phyloP scores from a whole-genome alignment of 1,140 invertebrate genomes.

The Temnothorax curvispinosus region DNA sequence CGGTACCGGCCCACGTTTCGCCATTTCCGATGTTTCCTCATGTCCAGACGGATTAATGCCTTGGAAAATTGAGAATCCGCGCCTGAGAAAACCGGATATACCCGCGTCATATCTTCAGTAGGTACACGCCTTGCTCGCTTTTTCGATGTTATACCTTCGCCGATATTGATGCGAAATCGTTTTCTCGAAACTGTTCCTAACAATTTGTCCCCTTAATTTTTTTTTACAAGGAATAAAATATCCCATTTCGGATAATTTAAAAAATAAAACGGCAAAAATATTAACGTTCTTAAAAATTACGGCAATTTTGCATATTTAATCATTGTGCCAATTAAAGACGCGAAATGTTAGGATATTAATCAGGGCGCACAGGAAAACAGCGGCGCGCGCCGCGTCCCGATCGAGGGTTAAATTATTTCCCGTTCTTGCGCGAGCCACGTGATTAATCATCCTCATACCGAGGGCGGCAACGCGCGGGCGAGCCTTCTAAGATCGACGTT shows the following conservation, averaged over 20 bases:
- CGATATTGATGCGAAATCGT: constrained; percentile 14
- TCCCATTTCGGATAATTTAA: neutral
- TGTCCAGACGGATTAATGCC: constrained; percentile 73
- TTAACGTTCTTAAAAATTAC: neutral
- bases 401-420: constrained; percentile 43
- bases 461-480: neutral
- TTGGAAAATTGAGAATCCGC: constrained; percentile 66
- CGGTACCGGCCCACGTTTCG: constrained; percentile 48
- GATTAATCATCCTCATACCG: constrained; percentile 41
- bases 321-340: constrained; percentile 2
- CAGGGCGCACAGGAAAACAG: no score
- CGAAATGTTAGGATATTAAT: neutral
- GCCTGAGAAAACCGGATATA: constrained; percentile 51
- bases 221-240: neutral
- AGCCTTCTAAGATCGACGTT: constrained; percentile 19
- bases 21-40: constrained; percentile 68
- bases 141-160: neutral
- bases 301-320: neutral
- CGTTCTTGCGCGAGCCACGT: constrained; percentile 29
- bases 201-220: neutral
- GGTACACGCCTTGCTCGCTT: neutral
- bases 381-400: neutral
- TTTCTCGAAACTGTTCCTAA: neutral
- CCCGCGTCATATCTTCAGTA: neutral
- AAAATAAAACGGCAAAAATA: neutral